phyloP scores from a whole-genome alignment of 92 coral and sea anemone genomes.

The Palythoa caribaeorum region DNA sequence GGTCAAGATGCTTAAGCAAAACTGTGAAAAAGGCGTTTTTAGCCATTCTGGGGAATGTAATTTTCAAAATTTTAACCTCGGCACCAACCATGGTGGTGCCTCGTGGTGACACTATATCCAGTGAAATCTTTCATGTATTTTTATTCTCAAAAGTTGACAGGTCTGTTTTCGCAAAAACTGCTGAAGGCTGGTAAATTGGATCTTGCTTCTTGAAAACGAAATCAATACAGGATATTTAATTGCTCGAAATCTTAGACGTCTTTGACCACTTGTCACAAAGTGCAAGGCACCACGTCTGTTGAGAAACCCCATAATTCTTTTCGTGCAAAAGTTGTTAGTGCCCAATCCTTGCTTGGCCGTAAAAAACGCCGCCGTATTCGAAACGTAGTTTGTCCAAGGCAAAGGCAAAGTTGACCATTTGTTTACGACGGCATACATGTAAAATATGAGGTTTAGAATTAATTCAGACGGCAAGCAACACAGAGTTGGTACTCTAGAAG shows the following conservation, averaged over 20 bases:
- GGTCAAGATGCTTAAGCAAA: too few relatives aligned
- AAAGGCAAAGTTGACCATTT: not conserved
- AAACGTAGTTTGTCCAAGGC: not conserved
- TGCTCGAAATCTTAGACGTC: too few relatives aligned
- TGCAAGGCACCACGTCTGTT: not conserved
- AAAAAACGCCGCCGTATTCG: slow-evolving; percentile 1
- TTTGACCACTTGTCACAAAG: not conserved
- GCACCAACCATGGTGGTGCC: too few relatives aligned
- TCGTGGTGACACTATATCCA: too few relatives aligned
- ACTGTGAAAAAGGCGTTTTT: too few relatives aligned
- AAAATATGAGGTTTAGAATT: slow-evolving; percentile 66
- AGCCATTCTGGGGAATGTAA: too few relatives aligned
- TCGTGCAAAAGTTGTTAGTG: not conserved
- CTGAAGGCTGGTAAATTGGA: too few relatives aligned
- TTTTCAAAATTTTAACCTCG: too few relatives aligned
- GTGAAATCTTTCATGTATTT: too few relatives aligned
- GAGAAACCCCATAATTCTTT: not conserved
- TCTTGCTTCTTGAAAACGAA: too few relatives aligned
- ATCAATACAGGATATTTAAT: too few relatives aligned
- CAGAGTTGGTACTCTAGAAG: slow-evolving; percentile 72
- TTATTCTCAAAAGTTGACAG: too few relatives aligned
- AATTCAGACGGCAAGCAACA: slow-evolving; percentile 19
- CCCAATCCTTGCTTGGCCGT: not conserved
- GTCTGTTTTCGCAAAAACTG: not conserved
- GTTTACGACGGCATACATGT: not conserved